Evolutionary conservation across 2,113 vertebrate genomes (phyloP), one percentile per base, ranked within the genome.

Genomic region (Neotoma lepida): DNA sequence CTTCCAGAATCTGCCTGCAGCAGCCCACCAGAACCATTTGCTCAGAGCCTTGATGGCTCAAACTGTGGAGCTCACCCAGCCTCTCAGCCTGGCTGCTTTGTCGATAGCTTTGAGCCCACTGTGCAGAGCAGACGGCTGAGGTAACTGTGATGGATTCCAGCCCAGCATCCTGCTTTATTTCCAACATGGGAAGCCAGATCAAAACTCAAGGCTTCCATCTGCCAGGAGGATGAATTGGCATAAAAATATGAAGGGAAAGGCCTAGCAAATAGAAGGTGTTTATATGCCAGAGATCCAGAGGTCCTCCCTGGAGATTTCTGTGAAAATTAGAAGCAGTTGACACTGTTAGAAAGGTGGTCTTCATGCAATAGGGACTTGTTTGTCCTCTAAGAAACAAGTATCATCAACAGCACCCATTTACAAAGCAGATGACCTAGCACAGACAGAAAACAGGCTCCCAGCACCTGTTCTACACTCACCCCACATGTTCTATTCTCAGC

Each of bases 301-400:
- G 77, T 46, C 80, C 93, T 86, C 93, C 90, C 90, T 76, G 4
- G 76, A 90, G 93, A 78, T 20, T 74, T 80, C 92, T 71, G 92
- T 95, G 96, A 93, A 94, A 97, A 96, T 88, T 77, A 94, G 95
- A 96, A 71, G 54, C 39, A 56, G 93, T 61, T 78, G 93, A 86
- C 68, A 91, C 68, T 78, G 49, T 94, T 93, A 94, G 24, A 91
- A 73, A 74, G 56, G 51, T 89, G 74, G 80, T 78, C 85, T 90
- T 90, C 35, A 46, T 64, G 88, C 70, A 96, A 66, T 1, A 80
- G 76, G 39, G 86, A 95, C 86, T 54, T 87, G 61, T n/a, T 61
- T 80, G 73, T 66, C 85, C 74, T 91, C 85, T 89, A 89, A 92
- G 46, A 92, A 88, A 66, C 12, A 87, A 58, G 35, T 51, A 74